phyloP scores from a whole-genome alignment of 2,888 invertebrate genomes.

The Acanthococcus lagerstroemiae region DNA sequence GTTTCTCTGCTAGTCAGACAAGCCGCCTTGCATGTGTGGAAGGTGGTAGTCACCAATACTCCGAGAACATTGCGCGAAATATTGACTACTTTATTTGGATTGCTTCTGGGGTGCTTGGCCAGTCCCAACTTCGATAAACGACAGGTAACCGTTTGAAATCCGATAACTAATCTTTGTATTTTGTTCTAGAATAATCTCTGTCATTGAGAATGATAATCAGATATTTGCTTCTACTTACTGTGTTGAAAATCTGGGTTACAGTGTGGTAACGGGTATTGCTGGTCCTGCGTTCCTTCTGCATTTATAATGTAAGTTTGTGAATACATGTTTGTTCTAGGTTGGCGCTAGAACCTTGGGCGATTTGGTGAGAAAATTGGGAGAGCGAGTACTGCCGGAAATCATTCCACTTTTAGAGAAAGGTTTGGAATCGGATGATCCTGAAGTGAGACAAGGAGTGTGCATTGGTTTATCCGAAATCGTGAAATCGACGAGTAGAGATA shows the following conservation, averaged over 20 bases:
- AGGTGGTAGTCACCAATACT: slow-evolving; percentile 96
- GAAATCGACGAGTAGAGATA: slow-evolving; percentile 88
- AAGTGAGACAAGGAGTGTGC: slow-evolving; percentile 96
- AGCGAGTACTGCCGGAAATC: slow-evolving; percentile 93
- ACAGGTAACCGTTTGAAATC: slow-evolving; percentile 48
- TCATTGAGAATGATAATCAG: no score
- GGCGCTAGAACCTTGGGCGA: slow-evolving; percentile 95
- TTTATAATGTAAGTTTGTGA: no score
- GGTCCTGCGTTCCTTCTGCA: no score
- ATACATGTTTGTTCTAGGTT: slow-evolving; percentile 52
- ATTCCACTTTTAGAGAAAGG: slow-evolving; percentile 94
- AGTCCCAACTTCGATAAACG: slow-evolving; percentile 93
- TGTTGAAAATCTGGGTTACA: no score
- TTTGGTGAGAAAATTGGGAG: slow-evolving; percentile 91
- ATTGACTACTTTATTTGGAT: slow-evolving; percentile 81
- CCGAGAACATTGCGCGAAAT: slow-evolving; percentile 93
- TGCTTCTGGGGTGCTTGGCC: slow-evolving; percentile 86
- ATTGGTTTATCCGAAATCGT: slow-evolving; percentile 97
- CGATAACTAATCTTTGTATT: no score
- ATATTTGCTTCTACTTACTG: no score
- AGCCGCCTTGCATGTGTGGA: slow-evolving; percentile 98
- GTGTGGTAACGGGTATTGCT: no score
- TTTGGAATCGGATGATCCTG: slow-evolving; percentile 77
- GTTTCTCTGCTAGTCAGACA: slow-evolving; percentile 94
- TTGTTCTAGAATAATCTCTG: no score